phyloP scores from a whole-genome alignment of 2,113 vertebrate species.

The Mastomys coucha region DNA sequence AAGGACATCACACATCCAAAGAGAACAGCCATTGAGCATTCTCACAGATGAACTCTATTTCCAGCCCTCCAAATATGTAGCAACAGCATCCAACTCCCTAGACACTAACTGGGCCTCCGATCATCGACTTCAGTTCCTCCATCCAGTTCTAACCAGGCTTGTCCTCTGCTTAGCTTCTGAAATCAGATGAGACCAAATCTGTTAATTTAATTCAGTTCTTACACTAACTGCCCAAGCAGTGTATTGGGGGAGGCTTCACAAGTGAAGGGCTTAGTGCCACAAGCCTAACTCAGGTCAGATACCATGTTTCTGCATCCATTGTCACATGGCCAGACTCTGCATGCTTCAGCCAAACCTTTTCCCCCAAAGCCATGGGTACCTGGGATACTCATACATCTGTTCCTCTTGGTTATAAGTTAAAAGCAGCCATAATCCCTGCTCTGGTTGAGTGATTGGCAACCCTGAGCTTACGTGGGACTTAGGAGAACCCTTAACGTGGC shows the following conservation, averaged over 20 bases:
- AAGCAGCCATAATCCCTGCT: background rate
- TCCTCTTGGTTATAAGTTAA: background rate
- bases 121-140: background rate
- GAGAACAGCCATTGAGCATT: background rate
- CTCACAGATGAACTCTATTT: background rate
- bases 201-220: background rate
- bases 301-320: background rate
- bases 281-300: background rate
- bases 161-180: background rate
- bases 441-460: background rate
- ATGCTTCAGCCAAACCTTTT: background rate
- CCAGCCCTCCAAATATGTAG: background rate
- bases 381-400: background rate
- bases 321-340: background rate
- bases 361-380: background rate
- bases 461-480: background rate
- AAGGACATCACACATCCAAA: background rate
- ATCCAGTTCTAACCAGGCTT: background rate
- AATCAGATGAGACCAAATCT: background rate
- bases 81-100: background rate
- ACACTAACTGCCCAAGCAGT: background rate
- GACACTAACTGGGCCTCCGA: background rate
- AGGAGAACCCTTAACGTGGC: background rate
- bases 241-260: background rate
- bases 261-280: background rate